Base-by-base conservation (phyloP, 2,888 invertebrate genomes). In the Lepetodrilus schrolli region DNA sequence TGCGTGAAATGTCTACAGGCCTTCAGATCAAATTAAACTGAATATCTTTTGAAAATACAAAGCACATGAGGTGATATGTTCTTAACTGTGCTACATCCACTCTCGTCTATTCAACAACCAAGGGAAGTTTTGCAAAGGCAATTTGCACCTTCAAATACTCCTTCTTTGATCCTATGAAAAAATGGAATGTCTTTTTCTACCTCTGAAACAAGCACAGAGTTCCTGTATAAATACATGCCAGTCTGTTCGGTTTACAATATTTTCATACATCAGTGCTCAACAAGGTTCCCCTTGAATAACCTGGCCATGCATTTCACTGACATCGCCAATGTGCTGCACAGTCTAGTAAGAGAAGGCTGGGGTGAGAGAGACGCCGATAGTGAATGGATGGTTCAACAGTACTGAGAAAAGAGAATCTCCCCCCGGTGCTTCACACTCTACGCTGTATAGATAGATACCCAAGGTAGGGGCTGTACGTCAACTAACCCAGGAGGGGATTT, bases 1-100 rank as follows among this genome's bases (percentile, higher is more conserved):
- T 30, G 58, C 58, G 58, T 58, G 30, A 34, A 58, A 58, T 58
- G 34, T 58, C 58, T 58, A 58, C 34, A 58, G 58, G 26, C 34
- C 17, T 30, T 21, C 58, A 17, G n/a, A 23, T 43, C 43, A 13
- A 17, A 8, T 30, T 58, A 58, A 13, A 58, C 17, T 58, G 58
- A 58, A 58, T 58, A 58, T 58, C 30, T 43, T 43, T 43, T 43
- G 43, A 43, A 43, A 43, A 17, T 43, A 4, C 43, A 13, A 17
- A 17, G 43, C 43, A 43, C 17, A 17, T 43, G 43, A 43, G n/a
- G 13, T 13, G 43, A 43, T 43, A 43, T 43, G 13, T 38, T 43
- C 43, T 17, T 17, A 13, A 43, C 43, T 17, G 43, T 17, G n/a
- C 43, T 43, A 4, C 43, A 17, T 43, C 17, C n/a, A 17, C 17